Evolutionary conservation across 2,797 vertebrate species (phyloP), one percentile per base, ranked within the genome.

Genomic region (Nannoperca australis): DNA sequence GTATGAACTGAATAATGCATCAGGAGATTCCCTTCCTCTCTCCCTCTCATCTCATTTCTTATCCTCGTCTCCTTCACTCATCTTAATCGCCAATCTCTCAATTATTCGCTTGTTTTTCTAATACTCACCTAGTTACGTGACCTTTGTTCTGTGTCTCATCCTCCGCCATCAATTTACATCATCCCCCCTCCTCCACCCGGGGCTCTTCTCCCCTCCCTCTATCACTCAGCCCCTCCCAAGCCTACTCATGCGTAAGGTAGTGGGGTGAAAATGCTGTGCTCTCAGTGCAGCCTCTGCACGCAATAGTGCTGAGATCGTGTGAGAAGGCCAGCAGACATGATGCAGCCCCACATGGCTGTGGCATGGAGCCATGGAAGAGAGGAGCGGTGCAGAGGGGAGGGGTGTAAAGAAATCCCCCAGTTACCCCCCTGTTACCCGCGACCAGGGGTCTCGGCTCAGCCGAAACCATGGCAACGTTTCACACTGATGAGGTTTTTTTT

Each of bases 191-290:
- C 20, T 66, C n/a, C 36, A 9, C 17, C 36, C 32, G 12, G 63
- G 3, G 13, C 86, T 56, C 47, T 42, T 14, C 73, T 51, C 55
- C 55, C 72, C 49, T 76, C 76, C 66, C 76, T 78, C 78, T 13
- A 77, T 87, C 89, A 74, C 86, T 75, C 86, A 64, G 84, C 85
- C 88, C 88, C 90, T 91, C 91, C 87, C 85, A 83, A 68, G 79
- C 79, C 81, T 90, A 93, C 91, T 94, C 93, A 93, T 91, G 94
- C 90, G 91, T 90, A 91, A 93, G 88, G 82, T 67, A 82, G 78
- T n/a, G 78, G 88, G 89, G 89, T 90, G 90, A 90, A 93, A 92
- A 90, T 81, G 88, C 88, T 82, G 7, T 86, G 85, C 91, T 92
- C 88, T 91, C 87, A 54, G 85, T n/a, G 65, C 73, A 73, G 86